Conservation (phyloP, 2,797 vertebrate genomes). For the Passerculus sandwichensis region DNA sequence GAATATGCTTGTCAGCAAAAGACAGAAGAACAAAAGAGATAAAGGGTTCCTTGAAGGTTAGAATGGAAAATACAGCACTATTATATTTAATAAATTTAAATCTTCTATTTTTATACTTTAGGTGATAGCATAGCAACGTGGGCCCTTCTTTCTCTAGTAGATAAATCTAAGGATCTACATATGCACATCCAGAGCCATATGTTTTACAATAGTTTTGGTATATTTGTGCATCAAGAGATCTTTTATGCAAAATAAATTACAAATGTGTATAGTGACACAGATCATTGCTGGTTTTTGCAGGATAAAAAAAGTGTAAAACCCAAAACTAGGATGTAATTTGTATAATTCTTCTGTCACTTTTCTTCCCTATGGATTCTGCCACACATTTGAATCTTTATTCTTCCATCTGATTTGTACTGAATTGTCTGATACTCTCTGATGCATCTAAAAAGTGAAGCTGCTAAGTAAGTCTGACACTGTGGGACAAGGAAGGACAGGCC, state of each 20-base stretch:
- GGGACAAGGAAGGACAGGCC: background rate
- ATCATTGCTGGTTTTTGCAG: background rate
- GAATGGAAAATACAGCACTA: background rate
- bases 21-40: background rate
- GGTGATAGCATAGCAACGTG: background rate
- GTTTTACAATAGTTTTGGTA: background rate
- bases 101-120: background rate
- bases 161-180: background rate
- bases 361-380: background rate
- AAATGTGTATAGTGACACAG: background rate
- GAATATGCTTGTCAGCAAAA: background rate
- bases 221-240: background rate
- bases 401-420: background rate
- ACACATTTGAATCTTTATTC: background rate
- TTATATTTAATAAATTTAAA: slow-evolving; percentile 3
- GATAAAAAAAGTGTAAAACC: background rate
- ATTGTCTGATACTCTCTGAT: background rate
- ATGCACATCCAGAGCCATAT: background rate
- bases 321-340: background rate
- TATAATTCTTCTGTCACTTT: background rate
- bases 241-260: background rate
- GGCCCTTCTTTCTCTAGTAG: background rate
- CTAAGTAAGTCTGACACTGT: background rate
- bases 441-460: background rate
- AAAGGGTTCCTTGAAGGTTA: background rate